Evolutionary conservation across 2,888 invertebrate species (phyloP), one percentile per base, ranked within the genome.

Genomic region (Teleogryllus oceanicus): DNA sequence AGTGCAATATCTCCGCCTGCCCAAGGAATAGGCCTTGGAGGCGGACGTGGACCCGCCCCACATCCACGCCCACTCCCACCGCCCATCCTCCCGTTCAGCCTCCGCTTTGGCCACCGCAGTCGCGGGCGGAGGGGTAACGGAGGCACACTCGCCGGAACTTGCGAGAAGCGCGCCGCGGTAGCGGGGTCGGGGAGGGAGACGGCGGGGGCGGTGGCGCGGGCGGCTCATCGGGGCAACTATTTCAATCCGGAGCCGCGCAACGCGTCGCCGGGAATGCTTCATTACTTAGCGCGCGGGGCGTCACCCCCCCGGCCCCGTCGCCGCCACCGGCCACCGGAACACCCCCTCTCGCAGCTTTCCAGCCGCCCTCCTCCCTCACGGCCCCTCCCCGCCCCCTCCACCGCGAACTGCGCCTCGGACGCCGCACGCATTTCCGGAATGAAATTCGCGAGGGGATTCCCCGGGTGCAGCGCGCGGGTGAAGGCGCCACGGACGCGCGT

Each of bases 201-300:
- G 62, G 18, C 2, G 62, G 16, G 62, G 62, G 18, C 16, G 18
- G 62, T 62, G 62, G 62, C 16, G 18, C 62, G 16, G 62, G 62
- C 62, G 62, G 62, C 18, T 62, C 62, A 62, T 62, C 18, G 62
- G 62, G 62, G 62, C 62, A 62, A 62, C 62, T 62, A 62, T 62
- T 62, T 62, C 62, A 62, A 62, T 62, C 62, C 62, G 18, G 3
- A 3, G 16, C 62, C 62, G 18, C 62, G 62, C 62, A 62, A 62
- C 62, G 62, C 62, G 62, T 62, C 12, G 62, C 62, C 18, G 62
- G 62, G 62, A 62, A 62, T 62, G 62, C 62, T 62, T 62, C 62
- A 62, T 62, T 62, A 62, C 62, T 62, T 62, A 62, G 18, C 62
- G 18, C 62, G 18, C 16, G 16, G 2, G 12, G 62, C 62, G 12